Percentiles rank a stretch among this genome's conserved stretches.
Evolutionary conservation across 2,797 vertebrate genomes (phyloP).

Genomic region (Argentina silus): DNA sequence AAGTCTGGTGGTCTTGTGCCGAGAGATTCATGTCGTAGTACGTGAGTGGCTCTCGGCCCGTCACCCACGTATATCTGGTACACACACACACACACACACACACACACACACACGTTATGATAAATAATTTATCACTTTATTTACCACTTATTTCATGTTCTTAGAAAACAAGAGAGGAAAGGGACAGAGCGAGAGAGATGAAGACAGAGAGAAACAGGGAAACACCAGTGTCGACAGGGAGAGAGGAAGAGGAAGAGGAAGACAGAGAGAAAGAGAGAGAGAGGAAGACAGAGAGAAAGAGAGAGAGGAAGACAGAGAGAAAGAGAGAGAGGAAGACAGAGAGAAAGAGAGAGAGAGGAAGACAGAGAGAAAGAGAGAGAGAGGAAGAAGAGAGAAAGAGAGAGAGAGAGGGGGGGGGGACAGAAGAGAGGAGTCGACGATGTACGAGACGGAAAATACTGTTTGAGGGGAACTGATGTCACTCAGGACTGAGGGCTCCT

Average conservation of each 20-base stretch:
- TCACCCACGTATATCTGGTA: conserved; percentile 93
- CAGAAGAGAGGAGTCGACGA: no score
- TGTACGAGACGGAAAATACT: neutral
- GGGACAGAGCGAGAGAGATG: neutral
- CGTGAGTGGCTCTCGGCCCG: conserved; percentile 93
- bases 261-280: neutral
- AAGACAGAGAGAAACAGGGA: neutral
- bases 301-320: neutral
- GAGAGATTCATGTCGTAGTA: conserved; percentile 98
- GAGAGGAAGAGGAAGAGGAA: neutral
- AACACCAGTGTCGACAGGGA: neutral
- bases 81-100: conserved; percentile 13
- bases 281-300: neutral
- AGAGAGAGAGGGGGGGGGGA: neutral
- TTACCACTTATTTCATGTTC: neutral
- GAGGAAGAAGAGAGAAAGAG: no score
- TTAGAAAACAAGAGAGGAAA: neutral
- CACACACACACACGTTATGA: conserved; percentile 12
- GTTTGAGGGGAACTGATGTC: neutral
- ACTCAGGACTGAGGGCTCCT: neutral
- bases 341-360: neutral
- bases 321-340: neutral
- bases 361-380: neutral
- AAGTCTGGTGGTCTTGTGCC: conserved; percentile 95
- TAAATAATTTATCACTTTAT: no score